Base-by-base conservation (phyloP, 2,888 invertebrate genomes). In the Drosophila nr. fundita region DNA sequence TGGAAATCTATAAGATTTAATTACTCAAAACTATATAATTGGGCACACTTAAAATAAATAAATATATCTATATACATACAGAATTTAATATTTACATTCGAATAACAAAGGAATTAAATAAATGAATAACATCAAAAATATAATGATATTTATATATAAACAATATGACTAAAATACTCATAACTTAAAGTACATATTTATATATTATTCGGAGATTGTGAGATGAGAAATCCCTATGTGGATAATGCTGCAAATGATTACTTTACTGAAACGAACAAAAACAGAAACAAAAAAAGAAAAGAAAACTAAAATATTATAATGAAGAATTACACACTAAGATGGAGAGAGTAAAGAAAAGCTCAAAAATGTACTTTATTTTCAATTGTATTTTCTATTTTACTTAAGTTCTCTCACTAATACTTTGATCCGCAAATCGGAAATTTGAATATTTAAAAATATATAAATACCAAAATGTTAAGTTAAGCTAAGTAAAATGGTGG, bases 201-300 rank as follows among this genome's bases (percentile, higher is more conserved):
- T 65, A 77, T 27, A 54, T 72, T 85, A 74, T 34, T 72, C 70
- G 40, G 40, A 68, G 62, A 80, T 80, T 80, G 72, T 60, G 76
- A 65, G 54, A 78, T 64, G 64, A 18, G 11, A 74, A 64, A 66
- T 76, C 84, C 88, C 76, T 55, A 78, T 70, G 70, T 83, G 85
- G 82, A 82, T 77, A 85, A 73, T 77, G 82, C 87, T 80, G 89
- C 89, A 89, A 90, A 87, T 87, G 83, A 89, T 89, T 89, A 89
- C 89, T 89, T 89, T 89, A 89, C 76, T 73, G 42, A 78, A 79
- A 77, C 70, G 57, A 70, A 70, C 36, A 54, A 68, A 72, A 27
- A 29, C 49, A 29, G 11, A 40, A 40, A n/a, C 11, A 50, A 45
- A 66, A 67, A 11, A 64, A 57, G 10, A 74, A 63, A 54, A 30